Conservation (phyloP, 2,888 invertebrate genomes). For the Hypomecis punctinalis region DNA sequence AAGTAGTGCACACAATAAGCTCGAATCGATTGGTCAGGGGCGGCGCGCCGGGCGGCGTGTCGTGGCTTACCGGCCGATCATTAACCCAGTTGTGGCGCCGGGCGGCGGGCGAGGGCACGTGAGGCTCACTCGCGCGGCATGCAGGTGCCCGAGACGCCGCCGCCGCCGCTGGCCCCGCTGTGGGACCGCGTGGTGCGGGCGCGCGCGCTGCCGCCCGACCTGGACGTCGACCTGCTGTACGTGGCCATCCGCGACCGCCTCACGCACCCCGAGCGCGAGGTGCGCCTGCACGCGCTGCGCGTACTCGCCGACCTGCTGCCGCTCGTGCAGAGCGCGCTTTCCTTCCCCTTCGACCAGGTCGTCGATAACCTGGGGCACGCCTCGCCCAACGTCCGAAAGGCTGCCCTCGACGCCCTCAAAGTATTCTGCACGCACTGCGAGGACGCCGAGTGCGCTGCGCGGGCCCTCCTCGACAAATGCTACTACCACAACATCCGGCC, state of each 20-base stretch:
- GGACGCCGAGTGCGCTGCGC: slow-evolving; percentile 87
- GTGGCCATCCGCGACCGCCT: slow-evolving; percentile 89
- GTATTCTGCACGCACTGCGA: slow-evolving; percentile 89
- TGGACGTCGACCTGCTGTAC: slow-evolving; percentile 88
- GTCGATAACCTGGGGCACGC: slow-evolving; percentile 92
- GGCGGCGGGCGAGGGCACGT: slow-evolving; percentile 76
- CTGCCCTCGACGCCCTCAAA: slow-evolving; percentile 90
- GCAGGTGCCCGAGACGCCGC: slow-evolving; percentile 80
- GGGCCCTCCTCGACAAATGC: slow-evolving; percentile 87
- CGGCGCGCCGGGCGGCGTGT: slow-evolving; percentile 56
- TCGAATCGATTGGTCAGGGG: slow-evolving; percentile 82
- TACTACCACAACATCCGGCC: slow-evolving; percentile 85
- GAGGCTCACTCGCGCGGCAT: slow-evolving; percentile 67
- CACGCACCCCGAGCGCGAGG: slow-evolving; percentile 93
- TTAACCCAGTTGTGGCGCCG: slow-evolving; percentile 83
- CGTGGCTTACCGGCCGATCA: slow-evolving; percentile 81
- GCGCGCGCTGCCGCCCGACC: slow-evolving; percentile 88
- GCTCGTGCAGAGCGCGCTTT: slow-evolving; percentile 88
- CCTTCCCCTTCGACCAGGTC: slow-evolving; percentile 89
- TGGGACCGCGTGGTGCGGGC: slow-evolving; percentile 93
- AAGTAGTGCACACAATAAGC: slow-evolving; percentile 48
- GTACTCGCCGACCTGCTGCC: slow-evolving; percentile 92
- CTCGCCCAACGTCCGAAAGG: slow-evolving; percentile 92
- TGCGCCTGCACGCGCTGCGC: slow-evolving; percentile 91
- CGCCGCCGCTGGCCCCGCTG: slow-evolving; percentile 88